These are phyloP conservation scores for Acronicta psi DNA, from an alignment of 2,888 invertebrate species.

Conservation along the genomic window DNA sequence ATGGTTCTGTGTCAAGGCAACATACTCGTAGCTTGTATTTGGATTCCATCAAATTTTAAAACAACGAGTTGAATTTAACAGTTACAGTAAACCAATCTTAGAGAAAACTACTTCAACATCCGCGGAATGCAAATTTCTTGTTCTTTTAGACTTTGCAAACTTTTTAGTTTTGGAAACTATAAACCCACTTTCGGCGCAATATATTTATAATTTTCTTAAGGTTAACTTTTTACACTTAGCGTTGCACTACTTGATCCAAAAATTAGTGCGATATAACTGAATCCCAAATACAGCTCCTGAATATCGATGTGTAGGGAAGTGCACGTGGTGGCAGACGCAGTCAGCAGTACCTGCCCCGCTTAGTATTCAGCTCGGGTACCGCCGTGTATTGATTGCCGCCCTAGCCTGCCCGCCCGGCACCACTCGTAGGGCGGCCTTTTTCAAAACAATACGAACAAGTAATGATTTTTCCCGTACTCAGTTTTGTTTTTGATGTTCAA, in stretches of 20 bases:
- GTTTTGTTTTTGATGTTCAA: conserved; percentile 60
- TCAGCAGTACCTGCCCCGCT: conserved; percentile 74
- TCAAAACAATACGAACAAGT: conserved; percentile 81
- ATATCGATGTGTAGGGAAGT: conserved; percentile 56
- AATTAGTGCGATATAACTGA: conserved; percentile 47
- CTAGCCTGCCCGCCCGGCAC: conserved; percentile 65
- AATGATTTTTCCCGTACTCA: conserved; percentile 60
- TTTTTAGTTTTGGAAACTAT: not conserved
- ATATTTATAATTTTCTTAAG: not conserved
- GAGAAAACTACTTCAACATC: no score
- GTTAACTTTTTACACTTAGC: conserved; percentile 13
- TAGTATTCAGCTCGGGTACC: conserved; percentile 90
- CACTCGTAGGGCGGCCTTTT: conserved; percentile 78
- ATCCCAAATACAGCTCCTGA: conserved; percentile 44
- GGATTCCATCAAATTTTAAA: not conserved
- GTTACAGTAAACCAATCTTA: no score
- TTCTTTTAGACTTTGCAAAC: no score
- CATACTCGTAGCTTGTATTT: not conserved
- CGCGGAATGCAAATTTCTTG: no score
- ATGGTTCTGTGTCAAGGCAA: conserved; percentile 21
- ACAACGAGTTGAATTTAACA: no score
- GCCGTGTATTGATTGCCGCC: conserved; percentile 91
- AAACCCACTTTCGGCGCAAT: not conserved
- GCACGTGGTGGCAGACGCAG: conserved; percentile 61
- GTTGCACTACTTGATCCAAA: conserved; percentile 52